Evolutionary conservation across 2,113 vertebrate species (phyloP), one percentile per base, ranked within the genome.

Genomic region (Tauraco erythrolophus): DNA sequence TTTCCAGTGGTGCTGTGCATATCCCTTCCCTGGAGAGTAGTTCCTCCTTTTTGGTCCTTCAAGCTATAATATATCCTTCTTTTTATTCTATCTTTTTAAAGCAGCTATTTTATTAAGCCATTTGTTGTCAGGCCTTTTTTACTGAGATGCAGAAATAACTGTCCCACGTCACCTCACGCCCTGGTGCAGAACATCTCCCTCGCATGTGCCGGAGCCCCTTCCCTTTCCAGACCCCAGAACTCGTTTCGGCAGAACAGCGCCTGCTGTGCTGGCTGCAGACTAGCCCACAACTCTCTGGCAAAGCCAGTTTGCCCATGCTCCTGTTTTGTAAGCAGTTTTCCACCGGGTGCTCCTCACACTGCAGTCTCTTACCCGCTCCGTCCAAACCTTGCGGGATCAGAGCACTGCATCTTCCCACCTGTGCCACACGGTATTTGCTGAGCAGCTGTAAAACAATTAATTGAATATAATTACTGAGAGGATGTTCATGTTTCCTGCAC

Each of bases 401-500:
- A 81, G 69, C n/a, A 25, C 43, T 31, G 54, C 7, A 2, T 48
- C 51, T 72, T 39, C 33, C 48, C 48, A 72, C 37, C 46, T 54
- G 17, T 45, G 41, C 65, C 33, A 41, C 46, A 13, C 0, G 1
- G 56, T n/a, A 31, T 77, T 75, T 89, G 65, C 53, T 68, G 46
- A 89, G 61, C n/a, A 77, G 69, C 46, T 93, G 85, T 71, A 85
- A 88, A 91, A 75, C 70, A 87, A 88, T 84, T 82, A 70, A 82
- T 66, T 61, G 11, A 37, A 58, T 78, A 64, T 78, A 57, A 87
- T 84, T 77, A 66, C 69, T 78, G 69, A 75, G 51, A 62, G 81
- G 74, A 85, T 71, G 70, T 41, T 82, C 65, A 7, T 71, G 78
- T 88, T 46, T 82, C 56, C 88, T 48, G 51, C 41, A 64, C 13